Percentiles rank a stretch among this genome's conserved stretches.
Evolutionary conservation across 2,113 vertebrate genomes (phyloP).

Genomic region (Campylorhamphus procurvoides): DNA sequence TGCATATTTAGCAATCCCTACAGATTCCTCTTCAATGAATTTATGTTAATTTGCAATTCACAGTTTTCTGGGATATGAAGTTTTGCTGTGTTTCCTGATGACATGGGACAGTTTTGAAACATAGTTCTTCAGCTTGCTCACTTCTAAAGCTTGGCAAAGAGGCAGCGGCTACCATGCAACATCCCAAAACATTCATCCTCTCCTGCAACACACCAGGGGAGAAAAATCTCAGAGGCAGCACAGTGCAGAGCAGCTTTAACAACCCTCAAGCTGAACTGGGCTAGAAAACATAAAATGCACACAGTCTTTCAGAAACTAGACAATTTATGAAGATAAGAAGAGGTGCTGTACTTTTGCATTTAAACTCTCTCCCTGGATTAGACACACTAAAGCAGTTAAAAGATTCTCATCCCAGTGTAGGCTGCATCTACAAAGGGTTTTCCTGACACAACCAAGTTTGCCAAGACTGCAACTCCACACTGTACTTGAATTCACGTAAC

Average conservation of each 20-base stretch:
- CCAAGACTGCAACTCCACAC: accelerated
- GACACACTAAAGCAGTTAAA: background rate
- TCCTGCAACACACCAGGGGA: background rate
- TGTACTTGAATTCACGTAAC: accelerated
- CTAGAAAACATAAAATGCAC: background rate
- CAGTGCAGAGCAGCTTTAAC: background rate
- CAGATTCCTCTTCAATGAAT: accelerated
- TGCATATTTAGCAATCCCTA: background rate
- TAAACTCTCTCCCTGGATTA: background rate
- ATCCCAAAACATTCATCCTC: background rate
- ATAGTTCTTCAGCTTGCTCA: background rate
- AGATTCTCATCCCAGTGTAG: background rate
- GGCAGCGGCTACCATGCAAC: background rate
- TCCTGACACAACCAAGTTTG: background rate
- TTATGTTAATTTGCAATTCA: background rate
- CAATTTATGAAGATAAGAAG: background rate
- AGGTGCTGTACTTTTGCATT: background rate
- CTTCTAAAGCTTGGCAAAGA: background rate
- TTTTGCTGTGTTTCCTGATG: background rate
- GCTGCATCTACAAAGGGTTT: background rate
- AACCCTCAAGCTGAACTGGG: background rate
- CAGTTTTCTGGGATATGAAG: background rate
- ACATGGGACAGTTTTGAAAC: background rate
- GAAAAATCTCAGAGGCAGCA: background rate
- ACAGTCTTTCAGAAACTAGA: background rate